These are phyloP conservation scores for Galerucella pusilla DNA, from an alignment of 2,888 invertebrate genomes.

Conservation along the genomic window DNA sequence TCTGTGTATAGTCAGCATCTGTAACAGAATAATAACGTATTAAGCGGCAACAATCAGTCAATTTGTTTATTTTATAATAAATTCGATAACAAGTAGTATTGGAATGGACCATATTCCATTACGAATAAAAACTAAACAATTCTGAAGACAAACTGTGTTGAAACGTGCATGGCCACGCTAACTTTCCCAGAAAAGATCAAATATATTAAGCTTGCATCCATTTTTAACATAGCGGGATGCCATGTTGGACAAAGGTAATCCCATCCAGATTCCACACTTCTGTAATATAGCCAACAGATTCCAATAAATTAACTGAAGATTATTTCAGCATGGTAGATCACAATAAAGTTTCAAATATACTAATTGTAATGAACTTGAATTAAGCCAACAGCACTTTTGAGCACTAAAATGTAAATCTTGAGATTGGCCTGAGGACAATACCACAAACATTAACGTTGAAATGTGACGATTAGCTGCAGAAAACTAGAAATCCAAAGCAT, in stretches of 20 bases:
- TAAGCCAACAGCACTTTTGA: conserved; percentile 10
- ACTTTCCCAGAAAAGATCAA: conserved; percentile 8
- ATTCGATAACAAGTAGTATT: too few relatives aligned
- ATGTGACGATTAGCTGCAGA: neutral
- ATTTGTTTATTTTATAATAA: too few relatives aligned
- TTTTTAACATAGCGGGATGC: conserved; percentile 11
- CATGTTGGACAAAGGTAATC: conserved; percentile 14
- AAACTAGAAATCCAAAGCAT: conserved; percentile 1
- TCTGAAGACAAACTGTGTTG: too few relatives aligned
- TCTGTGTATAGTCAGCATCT: neutral
- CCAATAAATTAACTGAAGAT: too few relatives aligned
- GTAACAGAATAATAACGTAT: neutral
- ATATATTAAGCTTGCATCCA: conserved; percentile 2
- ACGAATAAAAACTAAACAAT: too few relatives aligned
- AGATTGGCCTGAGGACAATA: neutral
- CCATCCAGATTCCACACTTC: too few relatives aligned
- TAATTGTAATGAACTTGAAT: conserved; percentile 23
- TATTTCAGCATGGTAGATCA: conserved; percentile 12
- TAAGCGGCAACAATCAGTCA: neutral
- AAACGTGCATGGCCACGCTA: too few relatives aligned
- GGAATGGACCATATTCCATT: too few relatives aligned
- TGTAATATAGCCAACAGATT: too few relatives aligned
- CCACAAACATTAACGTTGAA: neutral
- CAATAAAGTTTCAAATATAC: conserved; percentile 12
- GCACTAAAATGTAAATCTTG: conserved; percentile 12